Percentiles rank a stretch among this genome's conserved stretches.
Evolutionary conservation across 2,888 invertebrate genomes (phyloP).

Genomic region (Melieria picta): DNA sequence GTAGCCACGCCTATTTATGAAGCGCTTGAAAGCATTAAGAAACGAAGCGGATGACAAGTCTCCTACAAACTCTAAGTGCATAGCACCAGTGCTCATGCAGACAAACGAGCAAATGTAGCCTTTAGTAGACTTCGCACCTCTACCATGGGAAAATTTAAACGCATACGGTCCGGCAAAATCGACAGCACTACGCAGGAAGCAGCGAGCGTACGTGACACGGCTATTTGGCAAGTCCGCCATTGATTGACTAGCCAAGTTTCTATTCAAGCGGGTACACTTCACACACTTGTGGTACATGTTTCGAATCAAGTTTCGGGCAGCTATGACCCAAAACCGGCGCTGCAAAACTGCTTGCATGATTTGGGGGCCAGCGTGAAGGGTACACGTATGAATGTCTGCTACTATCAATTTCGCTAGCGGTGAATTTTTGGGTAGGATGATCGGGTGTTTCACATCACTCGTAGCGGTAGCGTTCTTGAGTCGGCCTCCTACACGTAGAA

Average conservation of each 20-base stretch:
- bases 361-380: neutral
- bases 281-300: constrained; percentile 8
- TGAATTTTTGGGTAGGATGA: neutral
- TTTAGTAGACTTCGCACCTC: constrained; percentile 21
- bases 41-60: too few species aligned
- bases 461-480: neutral
- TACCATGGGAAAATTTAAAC: constrained; percentile 11
- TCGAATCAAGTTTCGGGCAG: constrained; percentile 7
- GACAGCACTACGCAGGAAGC: constrained; percentile 12
- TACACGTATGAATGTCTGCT: neutral
- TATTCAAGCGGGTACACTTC: constrained; percentile 6
- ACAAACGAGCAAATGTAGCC: constrained; percentile 24
- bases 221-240: constrained; percentile 22
- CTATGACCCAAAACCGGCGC: constrained; percentile 15
- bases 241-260: constrained; percentile 8
- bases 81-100: constrained; percentile 34
- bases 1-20: too few species aligned
- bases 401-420: constrained; percentile 5
- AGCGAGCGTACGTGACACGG: neutral
- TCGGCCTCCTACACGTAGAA: neutral
- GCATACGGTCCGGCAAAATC: constrained; percentile 22
- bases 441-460: constrained; percentile 3
- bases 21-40: too few species aligned
- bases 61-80: constrained; percentile 30
- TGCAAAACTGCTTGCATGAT: constrained; percentile 11